These are phyloP conservation scores for Coptodon rendalli DNA, from an alignment of 2,113 vertebrate species.

Conservation along the genomic window DNA sequence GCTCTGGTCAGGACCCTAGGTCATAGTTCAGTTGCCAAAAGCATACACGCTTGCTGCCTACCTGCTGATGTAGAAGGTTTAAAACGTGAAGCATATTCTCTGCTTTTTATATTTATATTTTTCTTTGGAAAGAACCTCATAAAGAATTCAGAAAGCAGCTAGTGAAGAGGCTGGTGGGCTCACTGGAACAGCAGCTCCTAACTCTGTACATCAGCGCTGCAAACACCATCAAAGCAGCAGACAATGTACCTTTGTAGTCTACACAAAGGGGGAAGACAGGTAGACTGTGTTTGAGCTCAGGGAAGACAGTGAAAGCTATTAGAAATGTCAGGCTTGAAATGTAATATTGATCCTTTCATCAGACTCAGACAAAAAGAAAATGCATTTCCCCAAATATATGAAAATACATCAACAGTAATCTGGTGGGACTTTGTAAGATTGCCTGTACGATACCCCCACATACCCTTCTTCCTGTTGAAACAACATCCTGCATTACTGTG, in stretches of 20 bases:
- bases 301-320: not conserved
- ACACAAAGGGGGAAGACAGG: not conserved
- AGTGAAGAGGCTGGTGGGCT: not conserved
- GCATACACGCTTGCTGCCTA: not conserved
- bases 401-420: not conserved
- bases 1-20: not conserved
- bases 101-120: not conserved
- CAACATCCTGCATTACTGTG: not conserved
- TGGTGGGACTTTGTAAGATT: not conserved
- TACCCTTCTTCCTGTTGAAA: not conserved
- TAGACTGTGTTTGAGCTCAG: not conserved
- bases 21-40: not conserved
- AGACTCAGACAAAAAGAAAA: not conserved
- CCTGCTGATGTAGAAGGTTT: not conserved
- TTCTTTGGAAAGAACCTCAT: not conserved
- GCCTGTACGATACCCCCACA: not conserved
- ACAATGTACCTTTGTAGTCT: not conserved
- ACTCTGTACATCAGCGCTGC: not conserved
- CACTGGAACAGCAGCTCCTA: not conserved
- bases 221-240: not conserved
- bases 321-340: not conserved
- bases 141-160: not conserved
- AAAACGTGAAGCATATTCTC: not conserved
- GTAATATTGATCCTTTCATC: not conserved
- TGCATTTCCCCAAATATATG: not conserved